Base-by-base conservation (phyloP, 1,140 invertebrate species). In the Trachelipus rathkii region DNA sequence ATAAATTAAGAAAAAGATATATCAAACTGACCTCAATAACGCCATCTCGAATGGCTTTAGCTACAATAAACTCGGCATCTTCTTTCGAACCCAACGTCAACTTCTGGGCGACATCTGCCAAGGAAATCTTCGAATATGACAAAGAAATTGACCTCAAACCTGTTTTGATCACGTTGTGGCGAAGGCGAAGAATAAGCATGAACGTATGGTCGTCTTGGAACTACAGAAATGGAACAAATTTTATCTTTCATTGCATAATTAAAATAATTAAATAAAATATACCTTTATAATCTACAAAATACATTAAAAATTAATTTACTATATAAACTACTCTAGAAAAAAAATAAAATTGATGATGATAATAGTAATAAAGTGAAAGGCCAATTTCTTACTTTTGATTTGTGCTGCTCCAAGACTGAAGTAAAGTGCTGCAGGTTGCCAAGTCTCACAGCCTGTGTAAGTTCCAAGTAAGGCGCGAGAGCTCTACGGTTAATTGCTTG, bases 81-180 rank as follows among this genome's bases (percentile, higher is more conserved):
- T 97, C 95, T 4, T 95, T 91, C 10, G 93, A 96, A 84, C 97
- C 96, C 19, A 99, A 86, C 11, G 94, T 92, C 24, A 99, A 86
- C 84, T 99, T 99, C 77, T 90, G 88, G 10, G 96, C 96, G 82
- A 99, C 96, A 85, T 99, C 96, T 75, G 91, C 89, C 0, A 98
- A 91, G 10, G 95, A 96, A 81, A 99, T 99, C 71, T 95, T 89
- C 0, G 96, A 98, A 85, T 99, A 99, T 0, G 96, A 97, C 0
- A 97, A 84, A 13, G 95, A 96, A 85, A 99, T 99, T 76, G 95
- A 95, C 60, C 97, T 88, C 69, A 99, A 95, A 0, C 97, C 97
- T 8, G 97, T 99, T 86, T 99, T 99, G 83, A 99, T 99, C 1
- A 99, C 98, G 88, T 99, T 99, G 84, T 99, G 97, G 75, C 96